A percentile compares a stretch with the other conserved stretches of the same genome.
Evolutionary conservation across 2,797 vertebrate genomes (phyloP).

Genomic region (Pterois miles): DNA sequence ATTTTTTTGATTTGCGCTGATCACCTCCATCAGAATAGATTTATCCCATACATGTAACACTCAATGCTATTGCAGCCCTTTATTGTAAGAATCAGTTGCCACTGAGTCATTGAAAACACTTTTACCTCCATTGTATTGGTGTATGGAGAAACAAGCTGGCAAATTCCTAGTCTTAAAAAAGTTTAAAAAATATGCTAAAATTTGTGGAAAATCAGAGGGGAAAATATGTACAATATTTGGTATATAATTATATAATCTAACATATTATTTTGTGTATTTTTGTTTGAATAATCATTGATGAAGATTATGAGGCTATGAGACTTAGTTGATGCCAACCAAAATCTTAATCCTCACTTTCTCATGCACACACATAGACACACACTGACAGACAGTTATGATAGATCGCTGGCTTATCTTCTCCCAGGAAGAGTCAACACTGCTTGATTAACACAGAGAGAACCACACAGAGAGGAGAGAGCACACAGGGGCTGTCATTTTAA

Average conservation of each 20-base stretch:
- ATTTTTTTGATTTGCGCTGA: no score
- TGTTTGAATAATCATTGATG: background rate
- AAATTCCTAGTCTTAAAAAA: background rate
- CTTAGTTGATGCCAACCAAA: background rate
- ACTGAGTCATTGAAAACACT: background rate
- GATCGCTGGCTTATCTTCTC: slow-evolving; percentile 49
- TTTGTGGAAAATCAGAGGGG: no score
- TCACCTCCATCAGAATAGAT: no score
- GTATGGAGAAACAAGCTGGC: background rate
- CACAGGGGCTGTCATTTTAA: slow-evolving; percentile 51
- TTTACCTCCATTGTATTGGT: background rate
- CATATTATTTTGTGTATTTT: background rate
- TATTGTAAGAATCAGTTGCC: no score
- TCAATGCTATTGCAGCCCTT: no score
- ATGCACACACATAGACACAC: background rate
- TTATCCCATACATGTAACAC: no score
- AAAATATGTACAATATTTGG: no score
- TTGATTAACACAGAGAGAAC: slow-evolving; percentile 60
- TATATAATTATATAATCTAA: background rate
- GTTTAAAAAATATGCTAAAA: background rate
- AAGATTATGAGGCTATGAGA: background rate
- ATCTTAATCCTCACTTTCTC: background rate
- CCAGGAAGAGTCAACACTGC: slow-evolving; percentile 56
- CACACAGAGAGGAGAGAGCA: slow-evolving; percentile 38
- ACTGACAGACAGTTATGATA: slow-evolving; percentile 38